Conservation (phyloP, 2,888 invertebrate species). For the Galeruca laticollis region DNA sequence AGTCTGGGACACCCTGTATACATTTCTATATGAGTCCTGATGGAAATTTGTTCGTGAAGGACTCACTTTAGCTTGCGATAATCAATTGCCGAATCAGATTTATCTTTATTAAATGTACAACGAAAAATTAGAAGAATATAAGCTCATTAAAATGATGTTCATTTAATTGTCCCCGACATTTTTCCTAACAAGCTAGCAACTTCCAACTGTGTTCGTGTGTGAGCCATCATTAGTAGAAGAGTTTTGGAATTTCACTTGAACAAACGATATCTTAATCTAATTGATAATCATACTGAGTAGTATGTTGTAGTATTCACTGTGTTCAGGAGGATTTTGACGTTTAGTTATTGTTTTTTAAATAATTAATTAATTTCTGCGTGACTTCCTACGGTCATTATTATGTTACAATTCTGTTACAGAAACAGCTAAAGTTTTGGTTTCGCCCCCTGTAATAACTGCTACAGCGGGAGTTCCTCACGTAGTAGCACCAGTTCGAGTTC, state of each 20-base stretch:
- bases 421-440: constrained; percentile 43
- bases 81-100: not conserved
- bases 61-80: not conserved
- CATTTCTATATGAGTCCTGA: not conserved
- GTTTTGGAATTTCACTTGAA: too few relatives aligned
- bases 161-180: too few relatives aligned
- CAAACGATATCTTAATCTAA: not conserved
- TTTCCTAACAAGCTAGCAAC: not conserved
- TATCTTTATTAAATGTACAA: not conserved
- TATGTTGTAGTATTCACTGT: too few relatives aligned
- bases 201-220: too few relatives aligned
- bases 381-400: not conserved
- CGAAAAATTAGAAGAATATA: not conserved
- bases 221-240: too few relatives aligned
- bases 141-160: not conserved
- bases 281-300: not conserved
- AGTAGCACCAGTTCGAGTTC: constrained; percentile 31
- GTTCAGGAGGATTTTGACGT: too few relatives aligned
- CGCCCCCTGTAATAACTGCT: constrained; percentile 45
- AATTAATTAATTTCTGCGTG: not conserved
- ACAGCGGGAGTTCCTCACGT: constrained; percentile 36
- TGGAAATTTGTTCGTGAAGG: not conserved
- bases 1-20: too few relatives aligned
- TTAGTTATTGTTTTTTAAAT: too few relatives aligned
- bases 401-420: constrained; percentile 46